Evolutionary conservation across 2,113 vertebrate species (phyloP).

Genomic region (Pholis gunnellus): DNA sequence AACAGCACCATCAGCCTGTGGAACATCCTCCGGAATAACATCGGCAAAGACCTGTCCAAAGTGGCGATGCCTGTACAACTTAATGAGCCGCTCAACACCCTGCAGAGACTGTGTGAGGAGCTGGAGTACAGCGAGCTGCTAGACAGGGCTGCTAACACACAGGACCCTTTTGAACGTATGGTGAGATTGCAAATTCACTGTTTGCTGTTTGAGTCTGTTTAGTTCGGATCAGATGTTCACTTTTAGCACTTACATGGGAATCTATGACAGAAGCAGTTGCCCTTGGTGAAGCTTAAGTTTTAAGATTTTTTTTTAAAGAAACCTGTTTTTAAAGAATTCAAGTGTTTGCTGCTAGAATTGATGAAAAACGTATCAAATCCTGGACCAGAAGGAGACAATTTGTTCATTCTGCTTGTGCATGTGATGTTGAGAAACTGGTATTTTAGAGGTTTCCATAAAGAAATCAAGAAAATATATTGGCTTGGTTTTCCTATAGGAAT

Average conservation of each 20-base stretch:
- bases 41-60: conserved; percentile 97
- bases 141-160: conserved; percentile 86
- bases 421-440: neutral
- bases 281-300: neutral
- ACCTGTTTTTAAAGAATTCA: neutral
- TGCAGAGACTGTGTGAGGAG: conserved; percentile 97
- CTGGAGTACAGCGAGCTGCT: conserved; percentile 97
- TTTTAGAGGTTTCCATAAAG: neutral
- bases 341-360: neutral
- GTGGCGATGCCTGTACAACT: conserved; percentile 97
- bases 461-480: no score
- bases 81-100: conserved; percentile 95
- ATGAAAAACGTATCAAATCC: neutral
- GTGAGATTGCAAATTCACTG: conserved; percentile 77
- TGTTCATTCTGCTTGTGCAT: neutral
- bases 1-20: conserved; percentile 94
- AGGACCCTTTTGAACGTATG: conserved; percentile 91
- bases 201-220: conserved; percentile 18
- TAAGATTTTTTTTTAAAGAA: neutral
- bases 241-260: neutral
- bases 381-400: neutral
- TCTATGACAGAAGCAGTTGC: neutral
- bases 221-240: neutral
- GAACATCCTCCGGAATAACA: conserved; percentile 98
- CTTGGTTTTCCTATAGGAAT: no score